These are phyloP conservation scores for Galleria mellonella DNA, from an alignment of 1,140 invertebrate genomes.

Conservation along the genomic window DNA sequence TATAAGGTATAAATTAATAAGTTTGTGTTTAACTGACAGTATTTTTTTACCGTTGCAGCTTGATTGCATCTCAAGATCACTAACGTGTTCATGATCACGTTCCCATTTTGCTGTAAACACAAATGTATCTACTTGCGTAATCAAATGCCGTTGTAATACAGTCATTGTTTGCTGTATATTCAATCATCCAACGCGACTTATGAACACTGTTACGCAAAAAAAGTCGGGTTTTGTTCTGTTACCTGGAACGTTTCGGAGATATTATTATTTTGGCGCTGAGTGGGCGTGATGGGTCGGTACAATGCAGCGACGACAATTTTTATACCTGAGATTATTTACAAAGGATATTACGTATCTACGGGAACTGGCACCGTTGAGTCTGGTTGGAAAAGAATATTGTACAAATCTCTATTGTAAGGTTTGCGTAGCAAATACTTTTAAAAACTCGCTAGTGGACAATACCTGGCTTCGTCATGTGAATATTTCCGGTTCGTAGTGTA, in stretches of 20 bases:
- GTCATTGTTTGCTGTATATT: slow-evolving; percentile 48
- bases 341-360: slow-evolving; percentile 30
- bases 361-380: slow-evolving; percentile 45
- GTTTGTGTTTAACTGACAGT: no score
- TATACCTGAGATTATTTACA: slow-evolving; percentile 64
- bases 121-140: slow-evolving; percentile 37
- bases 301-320: slow-evolving; percentile 44
- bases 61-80: no score
- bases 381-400: slow-evolving; percentile 18
- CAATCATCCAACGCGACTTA: slow-evolving; percentile 47
- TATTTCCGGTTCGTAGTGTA: slow-evolving; percentile 40
- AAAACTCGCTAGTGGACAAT: slow-evolving; percentile 25
- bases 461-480: slow-evolving; percentile 30
- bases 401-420: slow-evolving; percentile 29
- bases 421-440: slow-evolving; percentile 30
- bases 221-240: slow-evolving; percentile 48
- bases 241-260: slow-evolving; percentile 36
- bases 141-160: slow-evolving; percentile 30
- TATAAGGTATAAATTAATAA: no score
- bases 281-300: slow-evolving; percentile 48
- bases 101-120: no score
- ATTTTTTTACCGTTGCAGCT: no score
- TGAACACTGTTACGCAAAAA: slow-evolving; percentile 58
- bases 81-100: no score
- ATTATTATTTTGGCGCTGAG: slow-evolving; percentile 56